These are phyloP conservation scores for Scortum barcoo DNA, from an alignment of 2,113 vertebrate genomes.

Conservation along the genomic window DNA sequence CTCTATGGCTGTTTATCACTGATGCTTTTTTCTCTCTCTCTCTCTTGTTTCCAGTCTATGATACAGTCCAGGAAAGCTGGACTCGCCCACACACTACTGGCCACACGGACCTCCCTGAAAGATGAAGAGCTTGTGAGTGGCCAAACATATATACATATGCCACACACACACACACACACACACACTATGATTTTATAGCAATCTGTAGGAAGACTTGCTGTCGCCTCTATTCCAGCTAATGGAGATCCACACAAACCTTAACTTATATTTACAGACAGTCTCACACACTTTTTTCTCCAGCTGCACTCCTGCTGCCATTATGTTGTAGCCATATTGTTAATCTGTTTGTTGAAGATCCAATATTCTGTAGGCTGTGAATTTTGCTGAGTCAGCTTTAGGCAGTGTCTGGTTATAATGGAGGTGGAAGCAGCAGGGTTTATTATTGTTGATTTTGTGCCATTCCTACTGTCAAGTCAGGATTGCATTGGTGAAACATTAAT, in stretches of 20 bases:
- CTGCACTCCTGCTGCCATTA: constrained; percentile 9
- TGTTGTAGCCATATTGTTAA: constrained; percentile 5
- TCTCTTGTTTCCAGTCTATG: constrained; percentile 87
- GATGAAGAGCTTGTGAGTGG: constrained; percentile 95
- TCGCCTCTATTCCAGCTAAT: not conserved
- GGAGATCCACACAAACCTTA: not conserved
- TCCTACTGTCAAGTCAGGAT: not conserved
- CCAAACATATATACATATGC: not conserved
- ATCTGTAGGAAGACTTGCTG: constrained; percentile 1
- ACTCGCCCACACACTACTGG: constrained; percentile 92
- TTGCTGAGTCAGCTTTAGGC: constrained; percentile 37
- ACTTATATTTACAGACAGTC: not conserved
- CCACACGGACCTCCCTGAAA: constrained; percentile 93
- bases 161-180: constrained; percentile 6
- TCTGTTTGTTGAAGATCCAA: constrained; percentile 13
- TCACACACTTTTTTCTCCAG: not conserved
- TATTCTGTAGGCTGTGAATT: not conserved
- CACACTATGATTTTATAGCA: not conserved
- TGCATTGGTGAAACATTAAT: constrained; percentile 28
- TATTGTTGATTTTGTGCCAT: constrained; percentile 21
- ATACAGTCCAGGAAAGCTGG: constrained; percentile 96
- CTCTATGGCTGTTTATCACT: not conserved
- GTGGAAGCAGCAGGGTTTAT: constrained; percentile 7
- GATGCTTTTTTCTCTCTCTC: constrained; percentile 4
- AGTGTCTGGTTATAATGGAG: constrained; percentile 16